Evolutionary conservation across 2,888 invertebrate species (phyloP).

Genomic region (Meiosimyza decipiens): DNA sequence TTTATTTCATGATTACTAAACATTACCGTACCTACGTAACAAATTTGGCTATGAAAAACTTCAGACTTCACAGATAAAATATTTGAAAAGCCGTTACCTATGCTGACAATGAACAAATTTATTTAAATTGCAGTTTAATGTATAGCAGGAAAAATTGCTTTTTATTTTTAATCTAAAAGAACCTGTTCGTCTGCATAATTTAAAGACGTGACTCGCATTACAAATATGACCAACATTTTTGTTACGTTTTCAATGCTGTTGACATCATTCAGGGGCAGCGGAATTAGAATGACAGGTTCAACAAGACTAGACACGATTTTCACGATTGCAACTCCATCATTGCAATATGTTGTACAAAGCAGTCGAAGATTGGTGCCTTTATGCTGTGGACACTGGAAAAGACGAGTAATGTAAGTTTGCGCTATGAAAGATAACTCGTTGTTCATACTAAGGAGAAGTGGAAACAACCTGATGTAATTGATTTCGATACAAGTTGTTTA

Average conservation of each 20-base stretch:
- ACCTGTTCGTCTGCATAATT: constrained; percentile 6
- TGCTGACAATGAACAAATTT: constrained; percentile 5
- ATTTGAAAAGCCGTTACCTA: not conserved
- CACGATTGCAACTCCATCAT: not conserved
- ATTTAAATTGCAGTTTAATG: constrained; percentile 8
- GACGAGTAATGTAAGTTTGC: no score
- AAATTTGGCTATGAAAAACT: no score
- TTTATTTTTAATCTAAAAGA: not conserved
- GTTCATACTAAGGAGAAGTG: no score
- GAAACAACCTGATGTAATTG: no score
- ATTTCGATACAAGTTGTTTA: no score
- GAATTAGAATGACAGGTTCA: not conserved
- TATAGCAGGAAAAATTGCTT: no score
- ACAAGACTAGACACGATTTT: not conserved
- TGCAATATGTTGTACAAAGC: not conserved
- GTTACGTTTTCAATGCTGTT: not conserved
- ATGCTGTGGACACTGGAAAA: no score
- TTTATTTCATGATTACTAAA: no score
- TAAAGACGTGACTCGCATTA: constrained; percentile 10
- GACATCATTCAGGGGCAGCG: not conserved
- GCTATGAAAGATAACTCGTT: no score
- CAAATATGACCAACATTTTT: constrained; percentile 13
- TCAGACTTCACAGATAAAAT: no score
- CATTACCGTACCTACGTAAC: no score
- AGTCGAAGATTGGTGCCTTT: no score